These are phyloP conservation scores for Tupaia chinensis DNA, from an alignment of 2,113 vertebrate genomes.

Conservation along the genomic window DNA sequence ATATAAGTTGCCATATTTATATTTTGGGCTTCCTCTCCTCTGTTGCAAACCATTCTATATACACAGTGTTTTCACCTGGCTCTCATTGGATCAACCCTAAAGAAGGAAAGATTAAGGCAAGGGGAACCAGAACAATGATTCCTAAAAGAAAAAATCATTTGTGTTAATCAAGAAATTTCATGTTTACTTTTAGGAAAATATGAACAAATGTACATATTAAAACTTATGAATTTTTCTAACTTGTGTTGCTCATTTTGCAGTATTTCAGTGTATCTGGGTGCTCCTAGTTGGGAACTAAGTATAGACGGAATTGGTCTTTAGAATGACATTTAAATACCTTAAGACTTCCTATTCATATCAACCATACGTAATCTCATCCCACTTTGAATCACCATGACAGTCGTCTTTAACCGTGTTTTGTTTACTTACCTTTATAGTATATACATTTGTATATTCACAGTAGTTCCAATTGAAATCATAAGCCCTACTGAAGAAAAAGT, in stretches of 20 bases:
- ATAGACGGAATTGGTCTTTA: neutral
- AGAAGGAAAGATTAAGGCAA: neutral
- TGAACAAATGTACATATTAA: neutral
- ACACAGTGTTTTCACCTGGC: neutral
- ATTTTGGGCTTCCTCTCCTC: neutral
- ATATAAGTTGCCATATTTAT: neutral
- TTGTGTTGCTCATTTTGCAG: too few species aligned
- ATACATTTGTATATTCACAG: neutral
- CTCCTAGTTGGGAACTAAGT: neutral
- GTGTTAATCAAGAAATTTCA: neutral
- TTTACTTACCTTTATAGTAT: neutral
- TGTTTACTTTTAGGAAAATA: neutral
- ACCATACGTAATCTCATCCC: neutral
- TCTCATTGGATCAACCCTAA: neutral
- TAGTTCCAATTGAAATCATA: constrained; percentile 10
- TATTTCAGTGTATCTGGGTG: neutral
- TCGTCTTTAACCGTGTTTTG: neutral
- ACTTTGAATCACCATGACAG: neutral
- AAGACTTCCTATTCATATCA: neutral
- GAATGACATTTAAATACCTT: neutral
- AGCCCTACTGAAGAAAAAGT: neutral
- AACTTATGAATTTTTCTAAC: neutral
- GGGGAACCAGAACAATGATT: neutral
- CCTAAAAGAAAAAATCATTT: neutral
- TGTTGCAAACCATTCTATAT: neutral